phyloP scores from a whole-genome alignment of 1,140 invertebrate genomes.

The Lasaia peninsularis region DNA sequence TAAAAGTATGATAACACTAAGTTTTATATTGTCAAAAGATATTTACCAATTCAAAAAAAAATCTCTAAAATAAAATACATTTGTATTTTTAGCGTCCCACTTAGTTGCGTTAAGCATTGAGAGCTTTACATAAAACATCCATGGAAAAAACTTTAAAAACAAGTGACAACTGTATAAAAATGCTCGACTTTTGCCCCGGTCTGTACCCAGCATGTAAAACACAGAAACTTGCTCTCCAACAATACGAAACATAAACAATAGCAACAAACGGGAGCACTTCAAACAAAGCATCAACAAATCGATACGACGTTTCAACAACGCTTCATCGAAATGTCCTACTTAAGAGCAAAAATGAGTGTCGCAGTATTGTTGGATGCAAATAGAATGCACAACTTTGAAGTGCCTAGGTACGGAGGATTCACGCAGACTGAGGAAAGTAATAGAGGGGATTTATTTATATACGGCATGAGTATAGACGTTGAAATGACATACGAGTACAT shows the following conservation, averaged over 20 bases:
- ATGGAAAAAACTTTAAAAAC: background rate
- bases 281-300: slow-evolving; percentile 42
- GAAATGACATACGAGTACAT: no score
- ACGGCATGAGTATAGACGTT: background rate
- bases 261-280: slow-evolving; percentile 30
- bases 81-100: background rate
- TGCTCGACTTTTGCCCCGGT: slow-evolving; percentile 1
- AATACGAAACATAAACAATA: slow-evolving; percentile 31
- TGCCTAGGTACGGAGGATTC: slow-evolving; percentile 45
- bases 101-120: background rate
- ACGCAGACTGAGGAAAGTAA: slow-evolving; percentile 26
- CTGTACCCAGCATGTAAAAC: background rate
- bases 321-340: slow-evolving; percentile 52
- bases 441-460: slow-evolving; percentile 15
- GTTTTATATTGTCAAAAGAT: no score
- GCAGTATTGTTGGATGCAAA: slow-evolving; percentile 57
- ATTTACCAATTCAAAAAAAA: no score
- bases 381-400: slow-evolving; percentile 59
- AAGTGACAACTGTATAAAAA: slow-evolving; percentile 9
- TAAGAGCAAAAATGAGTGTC: slow-evolving; percentile 65
- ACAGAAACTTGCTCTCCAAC: slow-evolving; percentile 18
- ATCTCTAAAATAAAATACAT: no score
- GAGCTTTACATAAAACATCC: background rate
- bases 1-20: no score
- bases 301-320: slow-evolving; percentile 36